Evolutionary conservation across 1,140 invertebrate species (phyloP).

Genomic region (Brachionus koreanus): DNA sequence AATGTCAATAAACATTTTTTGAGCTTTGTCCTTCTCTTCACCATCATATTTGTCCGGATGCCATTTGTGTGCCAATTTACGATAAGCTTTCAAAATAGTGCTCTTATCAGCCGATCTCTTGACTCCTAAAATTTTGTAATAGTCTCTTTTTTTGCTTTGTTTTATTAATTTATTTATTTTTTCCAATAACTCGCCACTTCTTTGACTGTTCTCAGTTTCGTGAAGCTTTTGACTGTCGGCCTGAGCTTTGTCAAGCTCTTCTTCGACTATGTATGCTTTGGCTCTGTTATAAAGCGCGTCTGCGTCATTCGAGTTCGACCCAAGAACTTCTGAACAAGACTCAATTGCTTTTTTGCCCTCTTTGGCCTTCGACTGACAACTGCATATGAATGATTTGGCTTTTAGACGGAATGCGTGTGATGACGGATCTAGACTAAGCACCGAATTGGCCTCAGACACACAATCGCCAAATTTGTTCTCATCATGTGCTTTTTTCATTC

Average conservation of each 20-base stretch:
- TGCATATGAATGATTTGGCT: conserved; percentile 63
- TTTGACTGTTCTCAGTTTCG: conserved; percentile 73
- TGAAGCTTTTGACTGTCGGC: conserved; percentile 78
- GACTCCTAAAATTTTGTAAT: conserved; percentile 88
- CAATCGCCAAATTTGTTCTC: conserved; percentile 72
- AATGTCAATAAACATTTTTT: conserved; percentile 98
- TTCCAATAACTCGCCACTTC: conserved; percentile 82
- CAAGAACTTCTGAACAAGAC: conserved; percentile 74
- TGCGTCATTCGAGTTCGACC: conserved; percentile 67
- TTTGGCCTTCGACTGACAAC: conserved; percentile 57
- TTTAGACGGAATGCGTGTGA: conserved; percentile 70
- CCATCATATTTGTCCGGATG: conserved; percentile 97
- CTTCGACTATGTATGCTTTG: conserved; percentile 81
- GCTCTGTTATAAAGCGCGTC: conserved; percentile 81
- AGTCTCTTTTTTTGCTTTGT: conserved; percentile 85
- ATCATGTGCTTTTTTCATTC: conserved; percentile 69
- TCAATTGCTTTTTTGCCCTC: conserved; percentile 66
- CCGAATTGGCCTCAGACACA: conserved; percentile 67
- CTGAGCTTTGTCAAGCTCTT: conserved; percentile 89
- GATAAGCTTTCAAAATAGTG: conserved; percentile 95
- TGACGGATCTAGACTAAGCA: conserved; percentile 68
- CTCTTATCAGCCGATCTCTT: conserved; percentile 76
- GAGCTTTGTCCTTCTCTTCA: conserved; percentile 86
- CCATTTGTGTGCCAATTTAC: conserved; percentile 86
- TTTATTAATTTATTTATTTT: conserved; percentile 89